These are phyloP conservation scores for Eospalax fontanierii DNA, from an alignment of 2,797 vertebrate genomes.

Conservation along the genomic window DNA sequence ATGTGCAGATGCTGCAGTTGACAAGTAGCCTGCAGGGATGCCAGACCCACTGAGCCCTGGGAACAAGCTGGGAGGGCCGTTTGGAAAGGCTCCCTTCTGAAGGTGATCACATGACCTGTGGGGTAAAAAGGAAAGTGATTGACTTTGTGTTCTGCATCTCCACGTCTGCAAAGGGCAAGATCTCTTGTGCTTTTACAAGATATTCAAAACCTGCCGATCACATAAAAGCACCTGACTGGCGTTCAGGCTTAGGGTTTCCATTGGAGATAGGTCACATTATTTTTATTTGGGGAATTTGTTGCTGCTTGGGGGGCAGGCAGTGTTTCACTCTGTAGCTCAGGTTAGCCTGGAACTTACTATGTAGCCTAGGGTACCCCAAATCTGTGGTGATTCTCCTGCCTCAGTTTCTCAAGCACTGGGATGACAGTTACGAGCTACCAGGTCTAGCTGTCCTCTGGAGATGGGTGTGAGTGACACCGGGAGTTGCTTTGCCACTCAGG, in stretches of 20 bases:
- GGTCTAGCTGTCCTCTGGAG: neutral
- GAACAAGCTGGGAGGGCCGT: neutral
- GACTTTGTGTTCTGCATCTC: conserved; percentile 35
- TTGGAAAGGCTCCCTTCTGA: neutral
- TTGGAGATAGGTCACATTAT: neutral
- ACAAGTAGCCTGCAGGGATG: neutral
- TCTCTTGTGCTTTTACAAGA: neutral
- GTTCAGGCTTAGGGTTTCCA: neutral
- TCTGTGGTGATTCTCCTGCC: neutral
- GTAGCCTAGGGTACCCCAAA: neutral
- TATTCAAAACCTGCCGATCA: neutral
- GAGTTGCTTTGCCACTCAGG: neutral
- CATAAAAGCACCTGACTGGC: neutral
- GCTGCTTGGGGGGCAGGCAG: neutral
- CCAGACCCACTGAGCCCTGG: conserved; percentile 3
- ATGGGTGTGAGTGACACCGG: neutral
- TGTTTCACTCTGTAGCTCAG: neutral
- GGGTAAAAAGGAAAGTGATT: neutral
- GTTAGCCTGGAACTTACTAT: neutral
- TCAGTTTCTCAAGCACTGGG: neutral
- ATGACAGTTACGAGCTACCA: neutral
- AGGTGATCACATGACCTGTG: neutral
- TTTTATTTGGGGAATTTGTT: neutral
- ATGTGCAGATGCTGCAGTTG: conserved; percentile 48
- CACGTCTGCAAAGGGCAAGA: neutral